A percentile compares a stretch with the other conserved stretches of the same genome.
phyloP scores from a whole-genome alignment of 2,888 invertebrate species.

The Chrysina gloriosa region DNA sequence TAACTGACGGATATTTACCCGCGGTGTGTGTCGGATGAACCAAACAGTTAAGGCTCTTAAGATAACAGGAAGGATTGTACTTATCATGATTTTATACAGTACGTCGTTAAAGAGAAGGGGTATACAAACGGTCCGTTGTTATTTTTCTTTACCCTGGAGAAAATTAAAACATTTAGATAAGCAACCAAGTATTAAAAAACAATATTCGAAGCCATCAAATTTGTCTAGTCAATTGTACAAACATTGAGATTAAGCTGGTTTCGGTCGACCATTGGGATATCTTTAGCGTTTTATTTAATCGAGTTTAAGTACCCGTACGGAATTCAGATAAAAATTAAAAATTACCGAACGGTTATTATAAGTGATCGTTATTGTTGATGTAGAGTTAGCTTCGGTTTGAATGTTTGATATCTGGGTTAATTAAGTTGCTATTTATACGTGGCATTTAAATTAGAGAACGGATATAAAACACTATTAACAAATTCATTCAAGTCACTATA shows the following conservation, averaged over 20 bases:
- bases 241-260: constrained; percentile 12
- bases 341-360: neutral
- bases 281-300: constrained; percentile 23
- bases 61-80: constrained; percentile 26
- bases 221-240: constrained; percentile 32
- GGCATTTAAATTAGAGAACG: constrained; percentile 7
- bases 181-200: constrained; percentile 24
- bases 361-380: neutral
- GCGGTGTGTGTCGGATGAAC: constrained; percentile 8
- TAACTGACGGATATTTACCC: constrained; percentile 16
- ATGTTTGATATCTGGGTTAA: neutral
- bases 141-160: constrained; percentile 5
- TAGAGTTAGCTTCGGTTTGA: neutral
- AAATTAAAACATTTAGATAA: constrained; percentile 29
- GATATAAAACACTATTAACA: constrained; percentile 7
- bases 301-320: neutral
- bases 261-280: neutral
- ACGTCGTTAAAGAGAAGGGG: constrained; percentile 17
- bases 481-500: constrained; percentile 5
- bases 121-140: constrained; percentile 13
- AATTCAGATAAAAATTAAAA: neutral
- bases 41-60: constrained; percentile 18
- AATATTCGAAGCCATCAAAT: constrained; percentile 29
- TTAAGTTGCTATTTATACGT: neutral
- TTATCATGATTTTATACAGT: constrained; percentile 25